Base-by-base conservation (phyloP, 2,888 invertebrate species). In the Trachelus iudaicus region DNA sequence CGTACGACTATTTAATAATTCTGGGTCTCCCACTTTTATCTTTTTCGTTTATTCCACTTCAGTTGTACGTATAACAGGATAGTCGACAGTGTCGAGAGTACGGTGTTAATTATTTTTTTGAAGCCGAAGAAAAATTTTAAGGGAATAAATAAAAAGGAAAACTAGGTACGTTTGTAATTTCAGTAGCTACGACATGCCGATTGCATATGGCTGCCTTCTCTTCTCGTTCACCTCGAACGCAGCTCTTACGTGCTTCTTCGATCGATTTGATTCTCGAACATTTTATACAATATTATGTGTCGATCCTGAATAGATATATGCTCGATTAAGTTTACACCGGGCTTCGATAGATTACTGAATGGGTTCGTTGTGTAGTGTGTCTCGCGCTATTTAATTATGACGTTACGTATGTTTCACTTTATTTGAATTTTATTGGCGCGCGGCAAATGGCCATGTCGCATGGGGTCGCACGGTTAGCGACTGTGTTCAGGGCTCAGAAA, bases 161-260 rank as follows among this genome's bases (percentile, higher is more conserved):
- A 56, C 23, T 56, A 56, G 56, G 56, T 56, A 56, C 56, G 56
- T 56, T 56, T 56, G 56, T 56, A 56, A 56, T 56, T 56, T 56
- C 23, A 56, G 56, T 56, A 56, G 56, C 23, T 23, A 56, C 2
- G 15, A 23, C 56, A 15, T 56, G 9, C 23, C 56, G 23, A 56
- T 56, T 56, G 56, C 23, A 56, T 56, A 56, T 23, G 56, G 56
- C 56, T 56, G 56, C 56, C 56, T 56, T 56, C 56, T 23, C 71
- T 34, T 81, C 84, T 83, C 80, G 85, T 81, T 85, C 82, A 83
- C 84, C 84, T 85, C 85, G 85, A 84, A 81, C 80, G 81, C 82
- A 80, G 83, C 83, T 84, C 82, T 82, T 82, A 84, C 79, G 83
- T 80, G 83, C 83, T 73, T 79, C 15, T 34, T 33, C 71, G 71